These are phyloP conservation scores for Lysandra bellargus DNA, from an alignment of 2,888 invertebrate species.

Conservation along the genomic window DNA sequence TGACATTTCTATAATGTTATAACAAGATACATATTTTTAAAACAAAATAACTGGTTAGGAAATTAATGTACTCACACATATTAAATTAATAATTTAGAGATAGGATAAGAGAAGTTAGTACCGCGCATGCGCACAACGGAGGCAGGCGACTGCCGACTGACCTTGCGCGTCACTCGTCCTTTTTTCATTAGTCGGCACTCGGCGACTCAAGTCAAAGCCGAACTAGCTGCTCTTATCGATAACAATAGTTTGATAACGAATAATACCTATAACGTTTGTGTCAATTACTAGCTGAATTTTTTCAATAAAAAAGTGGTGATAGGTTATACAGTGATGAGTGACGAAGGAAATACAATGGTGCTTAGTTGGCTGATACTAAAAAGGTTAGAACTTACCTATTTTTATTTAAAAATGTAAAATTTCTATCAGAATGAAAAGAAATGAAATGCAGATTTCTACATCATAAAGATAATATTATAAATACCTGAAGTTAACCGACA, in stretches of 20 bases:
- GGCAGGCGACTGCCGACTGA: conserved; percentile 60
- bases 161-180: conserved; percentile 78
- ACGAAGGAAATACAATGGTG: neutral
- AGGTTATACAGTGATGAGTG: neutral
- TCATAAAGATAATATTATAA: too few species aligned
- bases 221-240: conserved; percentile 34
- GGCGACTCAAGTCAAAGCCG: conserved; percentile 65
- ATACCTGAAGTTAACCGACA: neutral
- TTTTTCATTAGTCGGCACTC: conserved; percentile 60
- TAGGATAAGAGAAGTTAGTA: conserved; percentile 17
- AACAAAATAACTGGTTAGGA: neutral
- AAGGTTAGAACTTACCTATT: neutral
- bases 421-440: neutral
- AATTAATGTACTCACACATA: too few species aligned
- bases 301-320: neutral
- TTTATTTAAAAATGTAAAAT: neutral
- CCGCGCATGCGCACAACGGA: conserved; percentile 73
- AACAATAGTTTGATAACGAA: conserved; percentile 23
- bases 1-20: too few species aligned
- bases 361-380: neutral
- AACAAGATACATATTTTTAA: too few species aligned
- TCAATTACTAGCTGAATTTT: conserved; percentile 5
- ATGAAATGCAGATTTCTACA: neutral
- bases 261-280: neutral
- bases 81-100: neutral